A percentile compares a stretch with the other conserved stretches of the same genome.
Evolutionary conservation across 37 sponge, comb jelly and placozoan species (phyloP).

Genomic region (Aplysina aerophoba): DNA sequence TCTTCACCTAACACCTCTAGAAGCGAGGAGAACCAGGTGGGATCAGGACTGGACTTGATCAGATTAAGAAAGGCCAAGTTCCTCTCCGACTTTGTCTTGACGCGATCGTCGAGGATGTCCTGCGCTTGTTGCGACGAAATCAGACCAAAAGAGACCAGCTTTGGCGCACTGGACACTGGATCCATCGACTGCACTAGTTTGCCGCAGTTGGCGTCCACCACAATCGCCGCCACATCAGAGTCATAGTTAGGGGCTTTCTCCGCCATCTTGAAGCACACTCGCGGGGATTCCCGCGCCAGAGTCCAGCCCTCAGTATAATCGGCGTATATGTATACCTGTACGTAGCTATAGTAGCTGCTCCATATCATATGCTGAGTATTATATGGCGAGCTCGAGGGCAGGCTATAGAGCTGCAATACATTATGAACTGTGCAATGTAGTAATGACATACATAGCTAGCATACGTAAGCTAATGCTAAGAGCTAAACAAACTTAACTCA

Average conservation of each 20-base stretch:
- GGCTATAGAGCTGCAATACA: too few relatives aligned
- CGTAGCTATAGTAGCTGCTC: too few relatives aligned
- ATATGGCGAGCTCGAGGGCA: too few relatives aligned
- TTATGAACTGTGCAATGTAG: too few relatives aligned
- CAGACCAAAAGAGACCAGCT: background rate
- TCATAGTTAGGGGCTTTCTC: background rate
- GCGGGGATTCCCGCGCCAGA: slow-evolving; percentile 71
- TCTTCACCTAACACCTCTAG: background rate
- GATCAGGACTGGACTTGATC: background rate
- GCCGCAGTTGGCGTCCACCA: background rate
- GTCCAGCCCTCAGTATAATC: slow-evolving; percentile 99
- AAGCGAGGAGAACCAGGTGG: background rate
- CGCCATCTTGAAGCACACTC: too few relatives aligned
- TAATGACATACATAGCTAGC: too few relatives aligned
- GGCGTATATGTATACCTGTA: slow-evolving; percentile 94
- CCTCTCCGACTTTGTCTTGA: background rate
- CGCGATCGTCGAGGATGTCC: background rate
- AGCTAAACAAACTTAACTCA: too few relatives aligned
- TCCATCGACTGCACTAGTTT: background rate
- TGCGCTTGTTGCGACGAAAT: background rate
- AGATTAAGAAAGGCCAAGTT: background rate
- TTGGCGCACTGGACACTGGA: background rate
- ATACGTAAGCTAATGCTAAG: too few relatives aligned
- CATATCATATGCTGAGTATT: too few relatives aligned
- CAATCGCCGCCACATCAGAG: background rate